phyloP scores from a whole-genome alignment of 37 sponge, comb jelly and placozoan genomes.

The Diacarnus erythraeanus region DNA sequence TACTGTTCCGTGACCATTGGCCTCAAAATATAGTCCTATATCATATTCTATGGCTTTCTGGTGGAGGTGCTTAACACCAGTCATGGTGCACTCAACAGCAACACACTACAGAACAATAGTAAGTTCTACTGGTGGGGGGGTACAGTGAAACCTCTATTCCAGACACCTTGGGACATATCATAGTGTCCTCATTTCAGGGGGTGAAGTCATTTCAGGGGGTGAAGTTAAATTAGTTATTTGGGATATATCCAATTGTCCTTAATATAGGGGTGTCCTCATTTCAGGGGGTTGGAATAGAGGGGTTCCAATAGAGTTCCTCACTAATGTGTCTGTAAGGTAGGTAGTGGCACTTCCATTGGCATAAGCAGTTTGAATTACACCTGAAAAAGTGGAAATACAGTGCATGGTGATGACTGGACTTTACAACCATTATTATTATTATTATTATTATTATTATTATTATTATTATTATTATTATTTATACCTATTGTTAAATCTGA shows the following conservation, averaged over 20 bases:
- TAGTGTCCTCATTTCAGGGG: too few relatives aligned
- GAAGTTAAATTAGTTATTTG: not conserved
- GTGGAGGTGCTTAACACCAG: slow-evolving; percentile 97
- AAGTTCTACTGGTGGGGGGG: not conserved
- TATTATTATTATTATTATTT: too few relatives aligned
- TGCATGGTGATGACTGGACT: not conserved
- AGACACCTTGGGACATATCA: too few relatives aligned
- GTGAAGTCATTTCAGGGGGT: too few relatives aligned
- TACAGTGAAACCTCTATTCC: not conserved
- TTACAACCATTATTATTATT: not conserved
- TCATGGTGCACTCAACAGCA: slow-evolving; percentile 71
- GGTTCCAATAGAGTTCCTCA: not conserved
- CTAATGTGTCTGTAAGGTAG: slow-evolving; percentile 62
- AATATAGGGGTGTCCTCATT: too few relatives aligned
- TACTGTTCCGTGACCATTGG: slow-evolving; percentile 98
- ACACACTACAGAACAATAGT: slow-evolving; percentile 34
- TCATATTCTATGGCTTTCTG: slow-evolving; percentile 81
- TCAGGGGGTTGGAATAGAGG: too few relatives aligned
- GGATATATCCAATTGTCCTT: too few relatives aligned
- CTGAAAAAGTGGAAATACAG: slow-evolving; percentile 12
- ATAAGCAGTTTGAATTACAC: slow-evolving; percentile 96
- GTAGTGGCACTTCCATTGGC: slow-evolving; percentile 93
- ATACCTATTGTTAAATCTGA: slow-evolving; percentile 38
- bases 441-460: not conserved
- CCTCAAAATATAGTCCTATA: slow-evolving; percentile 94